These are phyloP conservation scores for Apteryx mantelli DNA, from an alignment of 2,113 vertebrate genomes.

Conservation along the genomic window DNA sequence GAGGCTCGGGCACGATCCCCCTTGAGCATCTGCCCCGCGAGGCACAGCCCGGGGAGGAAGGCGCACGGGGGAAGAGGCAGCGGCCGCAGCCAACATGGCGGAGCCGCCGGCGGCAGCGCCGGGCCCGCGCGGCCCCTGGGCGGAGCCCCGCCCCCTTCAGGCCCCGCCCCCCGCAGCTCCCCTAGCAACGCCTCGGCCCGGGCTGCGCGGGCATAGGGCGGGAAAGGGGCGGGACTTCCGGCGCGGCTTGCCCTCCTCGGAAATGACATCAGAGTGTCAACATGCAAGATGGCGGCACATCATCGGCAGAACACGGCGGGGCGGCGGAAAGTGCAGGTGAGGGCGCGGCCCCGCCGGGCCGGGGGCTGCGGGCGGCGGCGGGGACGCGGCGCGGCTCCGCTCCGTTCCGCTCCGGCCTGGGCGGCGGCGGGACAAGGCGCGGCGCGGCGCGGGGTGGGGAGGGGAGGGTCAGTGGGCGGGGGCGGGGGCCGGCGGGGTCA, in stretches of 20 bases:
- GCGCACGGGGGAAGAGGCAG: too few relatives aligned
- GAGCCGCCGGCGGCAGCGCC: too few relatives aligned
- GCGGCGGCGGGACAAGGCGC: background rate
- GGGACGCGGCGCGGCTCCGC: background rate
- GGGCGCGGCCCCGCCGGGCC: background rate
- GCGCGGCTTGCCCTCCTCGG: slow-evolving; percentile 62
- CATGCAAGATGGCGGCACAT: slow-evolving; percentile 99
- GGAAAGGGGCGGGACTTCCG: slow-evolving; percentile 42
- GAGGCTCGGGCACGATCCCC: fast-evolving
- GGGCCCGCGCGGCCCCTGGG: too few relatives aligned
- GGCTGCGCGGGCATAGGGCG: too few relatives aligned
- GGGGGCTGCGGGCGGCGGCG: background rate
- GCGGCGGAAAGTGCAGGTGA: slow-evolving; percentile 93
- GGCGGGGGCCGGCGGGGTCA: too few relatives aligned
- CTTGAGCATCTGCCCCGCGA: too few relatives aligned
- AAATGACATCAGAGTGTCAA: slow-evolving; percentile 93
- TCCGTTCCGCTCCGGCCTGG: fast-evolving
- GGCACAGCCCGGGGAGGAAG: too few relatives aligned
- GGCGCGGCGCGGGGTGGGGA: background rate
- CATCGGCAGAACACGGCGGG: slow-evolving; percentile 98
- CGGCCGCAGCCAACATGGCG: too few relatives aligned
- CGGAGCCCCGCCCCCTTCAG: too few relatives aligned
- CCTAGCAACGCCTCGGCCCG: background rate
- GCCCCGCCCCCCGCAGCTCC: background rate
- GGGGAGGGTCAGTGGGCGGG: background rate